Conservation (phyloP, 1,140 invertebrate species). For the Drosophila baimaii region DNA sequence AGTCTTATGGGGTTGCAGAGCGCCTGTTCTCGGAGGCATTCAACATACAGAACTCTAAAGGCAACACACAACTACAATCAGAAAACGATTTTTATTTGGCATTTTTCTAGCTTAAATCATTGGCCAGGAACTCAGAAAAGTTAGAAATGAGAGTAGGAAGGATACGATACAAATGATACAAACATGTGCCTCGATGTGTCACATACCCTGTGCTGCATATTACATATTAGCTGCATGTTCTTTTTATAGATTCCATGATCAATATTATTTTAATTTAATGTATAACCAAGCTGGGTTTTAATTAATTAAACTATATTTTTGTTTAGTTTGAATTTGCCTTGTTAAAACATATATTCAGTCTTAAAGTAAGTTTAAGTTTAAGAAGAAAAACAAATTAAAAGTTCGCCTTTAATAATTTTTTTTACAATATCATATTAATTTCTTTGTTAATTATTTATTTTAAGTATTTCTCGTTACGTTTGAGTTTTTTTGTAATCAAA, state of each 20-base stretch:
- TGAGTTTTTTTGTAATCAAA: background rate
- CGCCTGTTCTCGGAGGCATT: background rate
- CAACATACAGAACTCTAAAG: background rate
- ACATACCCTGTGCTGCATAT: background rate
- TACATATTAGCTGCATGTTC: too few relatives aligned
- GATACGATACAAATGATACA: too few relatives aligned
- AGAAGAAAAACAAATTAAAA: too few relatives aligned
- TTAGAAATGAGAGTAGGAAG: background rate
- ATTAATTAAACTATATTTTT: too few relatives aligned
- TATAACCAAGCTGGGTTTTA: too few relatives aligned
- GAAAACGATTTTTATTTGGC: slow-evolving; percentile 9
- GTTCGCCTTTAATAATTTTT: too few relatives aligned
- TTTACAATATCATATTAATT: background rate
- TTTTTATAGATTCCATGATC: background rate
- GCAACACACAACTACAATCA: background rate
- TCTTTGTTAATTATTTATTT: background rate
- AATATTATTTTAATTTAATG: too few relatives aligned
- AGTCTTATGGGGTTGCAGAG: background rate
- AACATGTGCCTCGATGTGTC: background rate
- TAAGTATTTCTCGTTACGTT: too few relatives aligned
- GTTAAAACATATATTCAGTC: too few relatives aligned
- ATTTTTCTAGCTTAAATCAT: slow-evolving; percentile 16
- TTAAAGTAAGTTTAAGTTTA: too few relatives aligned
- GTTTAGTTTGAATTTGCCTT: too few relatives aligned
- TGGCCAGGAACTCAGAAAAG: slow-evolving; percentile 6